phyloP scores from a whole-genome alignment of 2,797 vertebrate genomes.

The Sebastes oblongus region DNA sequence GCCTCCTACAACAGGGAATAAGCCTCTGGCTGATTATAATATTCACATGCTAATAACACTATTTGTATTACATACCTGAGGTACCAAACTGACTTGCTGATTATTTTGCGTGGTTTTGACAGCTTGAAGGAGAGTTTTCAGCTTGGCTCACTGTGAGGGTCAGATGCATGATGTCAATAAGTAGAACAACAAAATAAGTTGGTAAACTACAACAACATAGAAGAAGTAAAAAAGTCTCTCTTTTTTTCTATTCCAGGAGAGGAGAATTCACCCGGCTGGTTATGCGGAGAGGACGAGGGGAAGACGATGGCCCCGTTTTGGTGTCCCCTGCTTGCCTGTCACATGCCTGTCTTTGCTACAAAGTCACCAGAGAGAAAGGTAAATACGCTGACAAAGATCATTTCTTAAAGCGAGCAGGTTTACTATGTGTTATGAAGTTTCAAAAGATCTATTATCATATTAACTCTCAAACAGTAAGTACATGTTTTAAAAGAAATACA shows the following conservation, averaged over 20 bases:
- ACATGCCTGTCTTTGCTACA: conserved; percentile 87
- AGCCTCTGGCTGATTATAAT: conserved; percentile 58
- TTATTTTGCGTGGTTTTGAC: conserved; percentile 30
- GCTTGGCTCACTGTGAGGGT: conserved; percentile 5
- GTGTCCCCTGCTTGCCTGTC: conserved; percentile 89
- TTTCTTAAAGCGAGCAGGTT: background rate
- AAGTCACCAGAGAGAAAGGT: conserved; percentile 90
- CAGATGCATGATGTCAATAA: conserved; percentile 12
- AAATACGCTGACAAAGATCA: background rate
- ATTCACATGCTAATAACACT: conserved; percentile 55
- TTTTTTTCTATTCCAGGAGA: conserved; percentile 78
- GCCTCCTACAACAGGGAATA: conserved; percentile 44
- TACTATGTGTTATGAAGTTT: background rate
- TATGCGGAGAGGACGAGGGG: conserved; percentile 90
- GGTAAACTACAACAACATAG: background rate
- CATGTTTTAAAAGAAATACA: background rate
- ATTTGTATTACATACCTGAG: conserved; percentile 38
- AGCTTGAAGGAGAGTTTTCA: conserved; percentile 12
- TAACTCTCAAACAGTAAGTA: background rate
- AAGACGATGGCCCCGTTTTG: conserved; percentile 87
- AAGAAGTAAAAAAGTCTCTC: background rate
- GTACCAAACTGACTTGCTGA: conserved; percentile 21
- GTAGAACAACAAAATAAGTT: background rate
- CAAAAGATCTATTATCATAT: background rate
- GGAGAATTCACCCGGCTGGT: conserved; percentile 94